Evolutionary conservation across 2,888 invertebrate genomes (phyloP), one percentile per base, ranked within the genome.

Genomic region (Folsomia candida): DNA sequence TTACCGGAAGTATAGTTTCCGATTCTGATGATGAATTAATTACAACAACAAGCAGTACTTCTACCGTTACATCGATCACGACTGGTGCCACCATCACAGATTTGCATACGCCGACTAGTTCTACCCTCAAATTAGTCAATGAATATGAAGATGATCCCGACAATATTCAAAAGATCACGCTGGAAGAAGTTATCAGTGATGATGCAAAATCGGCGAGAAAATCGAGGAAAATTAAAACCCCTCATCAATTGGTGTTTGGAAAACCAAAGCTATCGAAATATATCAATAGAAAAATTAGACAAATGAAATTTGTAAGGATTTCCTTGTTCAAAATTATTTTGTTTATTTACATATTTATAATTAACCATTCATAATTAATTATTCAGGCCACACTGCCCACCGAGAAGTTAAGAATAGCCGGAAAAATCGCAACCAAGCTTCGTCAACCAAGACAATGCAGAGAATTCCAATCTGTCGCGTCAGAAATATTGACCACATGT

Each of bases 171-270:
- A 70, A 67, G 28, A 66, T 72, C n/a, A 72, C 72, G 18, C 37
- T 75, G 27, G 72, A 75, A 37, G 75, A 75, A 20, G 61, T 74
- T 24, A 70, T 75, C 4, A 72, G 69, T 18, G 75, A 70, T 29
- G 74, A 75, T 37, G 61, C 70, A 3, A 66, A 59, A 54, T 27
- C 72, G 6, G 66, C 27, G 28, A 24, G 67, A 54, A 51, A 37
- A n/a, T 14, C 57, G 22, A 3, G 54, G 6, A 57, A 59, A 20
- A n/a, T n/a, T n/a, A n/a, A n/a, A n/a, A n/a, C n/a, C n/a, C 58
- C 67, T 27, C 58, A 65, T 54, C 67, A 61, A n/a, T n/a, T 67
- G 18, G 14, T 63, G 22, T 25, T 51, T 20, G 20, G 59, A 0
- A 64, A 65, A 61, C 47, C 18, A 11, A 64, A 64, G 9, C 47